Base-by-base conservation (phyloP, 2,888 invertebrate species). In the Drosophila merina region DNA sequence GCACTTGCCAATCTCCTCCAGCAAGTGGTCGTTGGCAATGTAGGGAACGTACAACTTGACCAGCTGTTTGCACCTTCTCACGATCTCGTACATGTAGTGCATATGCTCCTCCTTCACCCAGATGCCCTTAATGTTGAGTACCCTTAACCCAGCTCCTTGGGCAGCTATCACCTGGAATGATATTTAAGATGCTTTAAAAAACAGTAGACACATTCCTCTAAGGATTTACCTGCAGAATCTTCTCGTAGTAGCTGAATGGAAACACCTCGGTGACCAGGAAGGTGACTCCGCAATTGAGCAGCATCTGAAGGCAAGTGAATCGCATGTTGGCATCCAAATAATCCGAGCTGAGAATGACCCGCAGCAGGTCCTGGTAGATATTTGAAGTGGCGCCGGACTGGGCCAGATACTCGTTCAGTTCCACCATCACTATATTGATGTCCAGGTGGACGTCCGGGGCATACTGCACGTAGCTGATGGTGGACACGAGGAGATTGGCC, bases 81-180 rank as follows among this genome's bases (percentile, higher is more conserved):
- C 92, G 30, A 95, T 90, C 30, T 94, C 92, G 70, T 93, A 94
- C 92, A 95, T 92, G 9, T 94, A 92, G 60, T 93, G 91, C 81
- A 95, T 93, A 77, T 94, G 94, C 73, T 95, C 95, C 55, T 95
- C 95, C 89, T 94, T 94, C 44, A 94, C 94, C 95, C 95, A 95
- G 33, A 95, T 94, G 10, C 95, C 95, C 92, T 95, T 95, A 60
- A 95, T 91, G 90, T 95, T 95, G 55, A 95, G 93, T 36, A 93
- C 91, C 47, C 94, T 93, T 75, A 95, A 85, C 31, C 95, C 94
- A 6, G 92, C 93, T 6, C 95, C 95, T 90, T 94, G 94, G 25
- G 93, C 93, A 4, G 93, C 92, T 79, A 95, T 94, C 72, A 94
- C 93, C 90, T 94, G 14, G 1, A 36, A n/a, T 6, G 5, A 36